Base-by-base conservation (phyloP, 2,797 vertebrate species). In the Eupleurogrammus muticus region DNA sequence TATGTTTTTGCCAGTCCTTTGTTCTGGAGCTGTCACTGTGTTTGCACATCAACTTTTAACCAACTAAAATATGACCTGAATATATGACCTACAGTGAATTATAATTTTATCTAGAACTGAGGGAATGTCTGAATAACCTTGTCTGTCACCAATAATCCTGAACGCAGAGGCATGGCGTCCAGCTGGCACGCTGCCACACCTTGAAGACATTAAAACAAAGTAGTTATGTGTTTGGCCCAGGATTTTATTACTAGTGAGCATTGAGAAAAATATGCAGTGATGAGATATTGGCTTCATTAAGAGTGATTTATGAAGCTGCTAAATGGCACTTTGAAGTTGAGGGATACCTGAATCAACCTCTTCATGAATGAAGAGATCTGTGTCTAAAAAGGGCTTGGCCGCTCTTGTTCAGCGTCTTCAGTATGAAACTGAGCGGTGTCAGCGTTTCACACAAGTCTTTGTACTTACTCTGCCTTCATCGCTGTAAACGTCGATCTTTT, bases 151-250 rank as follows among this genome's bases (percentile, higher is more conserved):
- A 81, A 77, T 68, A 66, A 53, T 52, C 57, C 71, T 19, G 35
- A 19, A 7, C 52, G 11, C 40, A 61, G 42, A 52, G 10, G 53
- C 57, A 61, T n/a, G 35, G 8, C 63, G 61, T 75, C 49, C 62
- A 69, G 73, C 66, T 86, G 75, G 69, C 72, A 76, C 35, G 57
- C 28, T 7, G 66, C 65, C 90, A 40, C 89, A 79, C 87, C 88
- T 83, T 71, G 35, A 77, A 70, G 48, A 63, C 60, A 71, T 81
- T 80, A 72, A 75, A 65, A 73, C 62, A 81, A 75, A 77, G 62
- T 50, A 71, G 35, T 57, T 65, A 38, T 60, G 53, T 70, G 77
- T 81, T 77, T 67, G 69, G 70, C 61, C 38, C 21, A 58, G 11
- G 55, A 32, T 84, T 85, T 87, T 73, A 89, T 72, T 61, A 71